Conservation (phyloP, 2,888 invertebrate genomes). For the Plutella xylostella region DNA sequence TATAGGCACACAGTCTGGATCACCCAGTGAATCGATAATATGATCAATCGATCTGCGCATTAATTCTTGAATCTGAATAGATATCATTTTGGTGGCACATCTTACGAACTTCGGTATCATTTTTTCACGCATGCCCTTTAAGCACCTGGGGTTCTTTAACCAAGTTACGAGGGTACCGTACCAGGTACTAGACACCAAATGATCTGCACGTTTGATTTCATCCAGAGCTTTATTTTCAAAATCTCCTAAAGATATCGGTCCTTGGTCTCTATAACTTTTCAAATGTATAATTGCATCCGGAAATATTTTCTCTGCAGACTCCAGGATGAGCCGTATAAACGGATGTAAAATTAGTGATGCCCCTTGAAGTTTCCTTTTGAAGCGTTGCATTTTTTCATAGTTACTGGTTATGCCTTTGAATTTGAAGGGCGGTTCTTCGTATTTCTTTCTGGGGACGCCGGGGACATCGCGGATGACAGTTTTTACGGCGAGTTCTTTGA, state of each 20-base stretch:
- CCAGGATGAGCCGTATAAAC: constrained; percentile 71
- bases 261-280: constrained; percentile 47
- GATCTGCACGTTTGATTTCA: constrained; percentile 51
- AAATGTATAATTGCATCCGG: constrained; percentile 69
- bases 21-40: constrained; percentile 66
- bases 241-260: constrained; percentile 43
- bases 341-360: constrained; percentile 73
- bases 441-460: constrained; percentile 57
- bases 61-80: constrained; percentile 73
- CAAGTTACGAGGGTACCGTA: constrained; percentile 50
- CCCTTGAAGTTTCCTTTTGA: constrained; percentile 64
- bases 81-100: constrained; percentile 58
- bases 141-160: constrained; percentile 60
- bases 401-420: constrained; percentile 73
- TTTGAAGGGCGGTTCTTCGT: constrained; percentile 66
- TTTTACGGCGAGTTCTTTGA: constrained; percentile 74
- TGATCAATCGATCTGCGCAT: constrained; percentile 76
- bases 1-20: constrained; percentile 69
- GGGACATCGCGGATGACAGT: constrained; percentile 72
- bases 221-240: constrained; percentile 43
- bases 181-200: constrained; percentile 55
- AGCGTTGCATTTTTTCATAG: constrained; percentile 68
- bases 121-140: constrained; percentile 46
- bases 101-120: constrained; percentile 46
- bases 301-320: constrained; percentile 59